Evolutionary conservation across 2,797 vertebrate genomes (phyloP), one percentile per base, ranked within the genome.

Genomic region (Poeciliopsis gracilis): DNA sequence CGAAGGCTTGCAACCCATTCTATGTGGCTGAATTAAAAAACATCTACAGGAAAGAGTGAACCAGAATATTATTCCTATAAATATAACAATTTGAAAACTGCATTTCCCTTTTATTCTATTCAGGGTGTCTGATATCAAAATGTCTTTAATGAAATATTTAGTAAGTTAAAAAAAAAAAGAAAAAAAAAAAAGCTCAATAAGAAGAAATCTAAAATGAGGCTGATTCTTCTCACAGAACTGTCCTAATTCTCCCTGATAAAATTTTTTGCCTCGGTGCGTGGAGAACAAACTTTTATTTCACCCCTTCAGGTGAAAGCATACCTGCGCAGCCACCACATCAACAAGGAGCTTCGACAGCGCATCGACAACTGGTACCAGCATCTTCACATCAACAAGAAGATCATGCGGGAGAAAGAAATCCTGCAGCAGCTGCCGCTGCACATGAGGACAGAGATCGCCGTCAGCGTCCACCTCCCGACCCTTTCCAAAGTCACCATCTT

Each of bases 401-500:
- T 96, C 90, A 97, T 96, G 33, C 92, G 96, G 0, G 98, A 99
- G 90, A 95, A 91, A 20, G 95, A 93, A 77, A 97, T 96, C 84
- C 94, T 99, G 82, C 87, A 90, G 90, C 94, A 95, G 85, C 92
- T 99, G 73, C 97, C 98, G 0, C 76, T 92, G 67, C 95, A 95
- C 45, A 93, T 99, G 86, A 94, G 94, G 79, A 98, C 97, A 0
- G 96, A 97, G 86, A 97, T 98, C 5, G 97, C 95, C 0, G 96
- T 97, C 70, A 97, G 97, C 0, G 97, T 98, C 38, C 97, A 98
- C 89, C 91, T 98, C 53, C 92, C 96, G 49, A 97, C 95, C 0
- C 95, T 98, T n/a, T 97, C 96, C 49, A 96, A 96, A 33, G 98
- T 99, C 5, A 96, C 96, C 84, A 97, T 99, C 85, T 99, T 99